phyloP scores from a whole-genome alignment of 2,113 vertebrate species.

The Epinephelus fuscoguttatus region DNA sequence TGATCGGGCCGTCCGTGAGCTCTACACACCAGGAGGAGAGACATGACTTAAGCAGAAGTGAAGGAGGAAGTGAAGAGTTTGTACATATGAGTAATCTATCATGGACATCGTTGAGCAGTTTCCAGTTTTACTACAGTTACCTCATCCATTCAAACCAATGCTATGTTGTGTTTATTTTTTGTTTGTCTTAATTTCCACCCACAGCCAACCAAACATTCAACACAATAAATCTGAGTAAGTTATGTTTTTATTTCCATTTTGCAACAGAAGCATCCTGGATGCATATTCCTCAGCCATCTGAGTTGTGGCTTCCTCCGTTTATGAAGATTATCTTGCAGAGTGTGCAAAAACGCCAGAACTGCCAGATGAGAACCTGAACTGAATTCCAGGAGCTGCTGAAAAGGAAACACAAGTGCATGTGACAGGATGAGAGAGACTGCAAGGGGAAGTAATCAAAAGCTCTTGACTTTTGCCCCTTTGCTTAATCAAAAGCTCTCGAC shows the following conservation, averaged over 20 bases:
- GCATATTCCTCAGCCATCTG: background rate
- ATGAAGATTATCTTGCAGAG: constrained; percentile 3
- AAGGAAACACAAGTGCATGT: constrained; percentile 42
- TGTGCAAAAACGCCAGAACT: background rate
- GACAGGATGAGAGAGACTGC: constrained; percentile 48
- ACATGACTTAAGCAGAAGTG: background rate
- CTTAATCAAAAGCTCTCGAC: constrained; percentile 55
- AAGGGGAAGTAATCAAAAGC: constrained; percentile 59
- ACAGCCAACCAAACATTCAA: background rate
- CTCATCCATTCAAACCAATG: background rate
- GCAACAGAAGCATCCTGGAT: background rate
- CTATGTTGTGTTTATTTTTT: background rate
- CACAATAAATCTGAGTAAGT: background rate
- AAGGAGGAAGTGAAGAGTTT: constrained; percentile 2
- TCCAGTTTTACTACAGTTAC: background rate
- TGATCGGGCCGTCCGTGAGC: constrained; percentile 91
- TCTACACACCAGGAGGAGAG: constrained; percentile 80
- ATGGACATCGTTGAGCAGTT: background rate
- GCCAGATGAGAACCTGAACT: background rate
- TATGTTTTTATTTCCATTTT: background rate
- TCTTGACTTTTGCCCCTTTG: constrained; percentile 49
- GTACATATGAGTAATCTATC: background rate
- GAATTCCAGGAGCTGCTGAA: constrained; percentile 40
- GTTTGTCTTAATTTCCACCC: background rate
- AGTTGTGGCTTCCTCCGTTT: background rate